Percentiles rank a stretch among this genome's conserved stretches.
phyloP scores from a whole-genome alignment of 2,113 vertebrate species.

The Turnix velox region DNA sequence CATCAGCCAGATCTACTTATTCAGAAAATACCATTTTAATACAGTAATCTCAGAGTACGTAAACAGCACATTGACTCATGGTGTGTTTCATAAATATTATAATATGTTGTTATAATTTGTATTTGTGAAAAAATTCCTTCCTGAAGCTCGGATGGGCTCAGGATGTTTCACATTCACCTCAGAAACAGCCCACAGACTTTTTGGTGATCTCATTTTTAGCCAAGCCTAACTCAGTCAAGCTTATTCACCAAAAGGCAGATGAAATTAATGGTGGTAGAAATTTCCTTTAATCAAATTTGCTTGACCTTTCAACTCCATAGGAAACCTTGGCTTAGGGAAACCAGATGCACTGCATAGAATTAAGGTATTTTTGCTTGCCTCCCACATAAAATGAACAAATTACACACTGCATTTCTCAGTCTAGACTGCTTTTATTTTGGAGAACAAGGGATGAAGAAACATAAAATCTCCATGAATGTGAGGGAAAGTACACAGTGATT shows the following conservation, averaged over 20 bases:
- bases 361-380: constrained; percentile 18
- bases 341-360: background rate
- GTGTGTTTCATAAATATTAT: background rate
- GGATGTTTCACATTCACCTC: background rate
- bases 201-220: background rate
- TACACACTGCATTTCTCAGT: background rate
- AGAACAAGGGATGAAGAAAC: background rate
- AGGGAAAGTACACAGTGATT: constrained; percentile 46
- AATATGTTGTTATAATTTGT: background rate
- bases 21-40: background rate
- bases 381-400: background rate
- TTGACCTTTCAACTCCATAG: background rate
- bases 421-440: constrained; percentile 7
- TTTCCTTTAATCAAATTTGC: background rate
- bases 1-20: background rate
- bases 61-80: background rate
- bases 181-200: background rate
- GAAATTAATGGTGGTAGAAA: background rate
- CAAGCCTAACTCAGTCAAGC: background rate
- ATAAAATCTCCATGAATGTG: background rate
- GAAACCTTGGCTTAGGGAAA: background rate
- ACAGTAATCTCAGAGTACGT: background rate
- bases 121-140: background rate
- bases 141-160: background rate
- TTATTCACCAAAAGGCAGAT: background rate